Evolutionary conservation across 2,888 invertebrate species (phyloP), one percentile per base, ranked within the genome.

Genomic region (Papilio protenor): DNA sequence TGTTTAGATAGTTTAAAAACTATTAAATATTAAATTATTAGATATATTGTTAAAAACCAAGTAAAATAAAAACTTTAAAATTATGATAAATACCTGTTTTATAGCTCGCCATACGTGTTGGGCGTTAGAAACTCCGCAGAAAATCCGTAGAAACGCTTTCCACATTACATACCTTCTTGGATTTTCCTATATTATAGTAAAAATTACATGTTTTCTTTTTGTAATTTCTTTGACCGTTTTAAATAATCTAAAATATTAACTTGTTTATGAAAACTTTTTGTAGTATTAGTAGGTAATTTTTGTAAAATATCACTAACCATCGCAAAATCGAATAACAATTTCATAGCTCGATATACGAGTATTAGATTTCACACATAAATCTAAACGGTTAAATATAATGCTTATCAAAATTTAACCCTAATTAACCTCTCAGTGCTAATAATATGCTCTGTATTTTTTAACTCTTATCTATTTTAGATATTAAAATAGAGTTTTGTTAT

Each of bases 341-440:
- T 59, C 59, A 14, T 23, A 23, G 59, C 59, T 23, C 23, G 59
- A 12, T 59, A 59, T 12, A 23, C 6, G 12, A 16, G 18, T 52
- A 57, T 57, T 49, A 73, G 47, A 74, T 61, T 74, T 27, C 59
- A 33, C n/a, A 33, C 57, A 55, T 72, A 72, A 66, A 59, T 61
- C 71, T 76, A 23, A 76, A 27, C 21, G 21, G 52, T 47, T 52
- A 16, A 71, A 59, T 72, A 61, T 66, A 21, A 55, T 23, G 49
- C 21, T 61, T 61, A 77, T 77, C 27, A 45, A 40, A 55, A 64
- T 77, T 72, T 66, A 16, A 73, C 27, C 73, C 72, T 64, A 77
- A 77, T 76, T 77, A 77, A 73, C 73, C 64, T 55, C 21, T 66
- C 8, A n/a, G 55, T 52, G 75, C 64, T 49, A 72, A 71, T 76